Evolutionary conservation across 2,888 invertebrate species (phyloP).

Genomic region (Cenopis cana): DNA sequence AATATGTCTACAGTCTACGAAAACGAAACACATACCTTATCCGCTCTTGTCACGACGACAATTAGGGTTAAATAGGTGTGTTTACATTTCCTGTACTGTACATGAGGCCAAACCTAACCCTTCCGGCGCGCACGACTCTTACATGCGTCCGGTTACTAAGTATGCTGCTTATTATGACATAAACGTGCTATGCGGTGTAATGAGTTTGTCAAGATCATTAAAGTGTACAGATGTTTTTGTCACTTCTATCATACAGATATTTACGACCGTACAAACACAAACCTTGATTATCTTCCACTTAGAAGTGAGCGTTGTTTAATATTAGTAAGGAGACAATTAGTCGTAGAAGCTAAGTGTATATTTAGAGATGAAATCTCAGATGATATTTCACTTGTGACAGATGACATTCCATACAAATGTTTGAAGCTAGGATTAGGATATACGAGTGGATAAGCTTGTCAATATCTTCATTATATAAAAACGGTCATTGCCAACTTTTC

Average conservation of each 20-base stretch:
- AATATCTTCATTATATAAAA: neutral
- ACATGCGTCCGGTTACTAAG: neutral
- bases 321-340: constrained; percentile 39
- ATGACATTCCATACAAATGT: constrained; percentile 9
- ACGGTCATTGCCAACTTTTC: no score
- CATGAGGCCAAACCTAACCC: neutral
- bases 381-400: constrained; percentile 11
- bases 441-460: neutral
- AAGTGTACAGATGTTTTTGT: neutral
- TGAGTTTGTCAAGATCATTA: neutral
- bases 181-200: neutral
- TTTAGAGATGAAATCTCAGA: neutral
- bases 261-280: neutral
- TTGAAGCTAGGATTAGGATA: neutral
- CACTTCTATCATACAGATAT: neutral
- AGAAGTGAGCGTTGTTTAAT: constrained; percentile 5
- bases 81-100: no score
- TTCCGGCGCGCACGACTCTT: no score
- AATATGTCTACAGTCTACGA: no score
- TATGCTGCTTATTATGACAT: neutral
- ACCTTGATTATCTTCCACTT: neutral
- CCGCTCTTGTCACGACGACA: no score
- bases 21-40: no score
- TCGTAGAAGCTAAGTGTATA: neutral
- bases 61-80: no score